phyloP scores from a whole-genome alignment of 2,797 vertebrate genomes.

The Pseudopleuronectes americanus region DNA sequence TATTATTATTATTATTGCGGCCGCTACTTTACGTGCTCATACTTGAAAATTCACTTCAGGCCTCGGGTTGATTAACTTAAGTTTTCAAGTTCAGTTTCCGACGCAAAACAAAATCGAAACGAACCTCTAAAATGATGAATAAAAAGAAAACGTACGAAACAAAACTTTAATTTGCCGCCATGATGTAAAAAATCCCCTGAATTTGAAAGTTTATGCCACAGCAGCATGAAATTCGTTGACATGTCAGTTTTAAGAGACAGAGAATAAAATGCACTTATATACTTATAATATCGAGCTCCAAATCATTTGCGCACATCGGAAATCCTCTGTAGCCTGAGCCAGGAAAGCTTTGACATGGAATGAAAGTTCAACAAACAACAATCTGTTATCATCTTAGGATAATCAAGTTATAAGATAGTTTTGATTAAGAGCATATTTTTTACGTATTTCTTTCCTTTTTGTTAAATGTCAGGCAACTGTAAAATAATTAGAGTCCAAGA shows the following conservation, averaged over 20 bases:
- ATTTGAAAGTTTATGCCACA: neutral
- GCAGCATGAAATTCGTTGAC: neutral
- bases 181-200: neutral
- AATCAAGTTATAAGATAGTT: neutral
- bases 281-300: neutral
- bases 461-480: neutral
- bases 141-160: too few relatives aligned
- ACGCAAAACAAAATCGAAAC: neutral
- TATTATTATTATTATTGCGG: too few relatives aligned
- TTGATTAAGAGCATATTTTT: neutral
- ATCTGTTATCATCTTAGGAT: too few relatives aligned
- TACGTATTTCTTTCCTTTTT: neutral
- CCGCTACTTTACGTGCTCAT: neutral
- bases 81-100: slow-evolving; percentile 7
- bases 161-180: too few relatives aligned
- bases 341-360: neutral
- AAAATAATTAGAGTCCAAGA: neutral
- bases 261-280: neutral
- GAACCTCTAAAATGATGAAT: neutral
- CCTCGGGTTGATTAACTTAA: slow-evolving; percentile 23
- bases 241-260: too few relatives aligned
- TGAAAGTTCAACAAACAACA: too few relatives aligned
- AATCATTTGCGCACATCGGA: slow-evolving; percentile 4
- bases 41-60: slow-evolving; percentile 1
- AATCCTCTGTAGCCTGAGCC: slow-evolving; percentile 8